Base-by-base conservation (phyloP, 2,888 invertebrate genomes). In the Dione juno region DNA sequence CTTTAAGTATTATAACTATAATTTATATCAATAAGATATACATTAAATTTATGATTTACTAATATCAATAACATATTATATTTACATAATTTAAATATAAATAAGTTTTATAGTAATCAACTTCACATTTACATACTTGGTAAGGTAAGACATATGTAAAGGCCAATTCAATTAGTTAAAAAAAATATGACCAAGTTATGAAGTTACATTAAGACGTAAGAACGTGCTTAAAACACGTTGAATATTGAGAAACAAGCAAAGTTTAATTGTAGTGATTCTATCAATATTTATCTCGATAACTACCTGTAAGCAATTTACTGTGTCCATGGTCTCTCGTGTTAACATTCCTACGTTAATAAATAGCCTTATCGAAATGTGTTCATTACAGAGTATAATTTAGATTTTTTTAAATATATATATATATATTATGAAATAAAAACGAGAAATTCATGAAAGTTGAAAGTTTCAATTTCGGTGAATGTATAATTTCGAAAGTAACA, bases 271-370 rank as follows among this genome's bases (percentile, higher is more conserved):
- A 45, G 10, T 45, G 11, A 35, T 61, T 35, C 45, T 61, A 61
- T 45, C 45, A 61, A 43, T 61, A 45, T 28, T 61, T 61, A 61
- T 61, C 45, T 61, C n/a, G 10, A n/a, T 45, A 61, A 61, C 61
- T 43, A 61, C 57, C 37, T 57, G 37, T 16, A 45, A 61, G 28
- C 61, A 61, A 61, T 61, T 61, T 61, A n/a, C 43, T 35, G 45
- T 16, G 61, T 61, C 61, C 61, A 35, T 61, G 61, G 28, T 10
- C 28, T 9, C 28, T 7, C 10, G 11, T 61, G 45, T 61, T 45
- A 61, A 61, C 61, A 61, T 61, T 61, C 61, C 61, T 43, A 61
- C n/a, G 10, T 9, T 9, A 45, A 28, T 61, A 61, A 61, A 61
- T 61, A 61, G 45, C 57, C 57, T 45, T 6, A 61, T 45, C 61